Base-by-base conservation (phyloP, 2,888 invertebrate species). In the Pseudococcus jackbeardsleyi region DNA sequence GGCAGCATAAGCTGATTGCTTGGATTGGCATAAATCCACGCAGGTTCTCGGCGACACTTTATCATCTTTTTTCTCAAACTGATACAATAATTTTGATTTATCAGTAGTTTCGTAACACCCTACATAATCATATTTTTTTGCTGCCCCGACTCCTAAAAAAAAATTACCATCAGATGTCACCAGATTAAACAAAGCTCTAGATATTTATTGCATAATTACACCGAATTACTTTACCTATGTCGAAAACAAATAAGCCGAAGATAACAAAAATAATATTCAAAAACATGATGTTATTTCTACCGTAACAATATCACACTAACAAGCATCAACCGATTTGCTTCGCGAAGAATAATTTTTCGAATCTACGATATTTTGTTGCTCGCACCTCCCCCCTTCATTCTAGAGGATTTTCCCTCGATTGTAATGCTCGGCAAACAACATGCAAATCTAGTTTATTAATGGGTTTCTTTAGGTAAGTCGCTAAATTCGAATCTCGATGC, bases 381-480 rank as follows among this genome's bases (percentile, higher is more conserved):
- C 22, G 22, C 15, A 11, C 15, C 9, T 22, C 9, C 22, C 64
- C 12, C 22, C 22, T 64, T 3, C 22, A 1, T 64, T 19, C 11
- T n/a, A 12, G 6, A 19, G 59, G n/a, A 64, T 22, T 64, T 11
- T 11, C 9, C 22, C 9, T 64, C 64, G 64, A 59, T 12, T 11
- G 9, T 64, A 64, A 64, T 22, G 11, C 22, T 22, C 64, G 64
- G 12, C 19, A 19, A 64, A 64, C 22, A 64, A 64, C 64, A 64
- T 64, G 64, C 64, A 64, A 64, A 64, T 64, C 64, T 64, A 64
- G 64, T 64, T 64, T 64, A 9, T 64, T 64, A 22, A 22, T 64
- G 64, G 64, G 9, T 64, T 64, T 64, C 22, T 22, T 22, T n/a
- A 54, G n/a, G 8, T 64, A 54, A 54, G 8, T 64, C 22, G 64